Conservation (phyloP, 2,797 vertebrate species). For the Myoxocephalus aenaeus region DNA sequence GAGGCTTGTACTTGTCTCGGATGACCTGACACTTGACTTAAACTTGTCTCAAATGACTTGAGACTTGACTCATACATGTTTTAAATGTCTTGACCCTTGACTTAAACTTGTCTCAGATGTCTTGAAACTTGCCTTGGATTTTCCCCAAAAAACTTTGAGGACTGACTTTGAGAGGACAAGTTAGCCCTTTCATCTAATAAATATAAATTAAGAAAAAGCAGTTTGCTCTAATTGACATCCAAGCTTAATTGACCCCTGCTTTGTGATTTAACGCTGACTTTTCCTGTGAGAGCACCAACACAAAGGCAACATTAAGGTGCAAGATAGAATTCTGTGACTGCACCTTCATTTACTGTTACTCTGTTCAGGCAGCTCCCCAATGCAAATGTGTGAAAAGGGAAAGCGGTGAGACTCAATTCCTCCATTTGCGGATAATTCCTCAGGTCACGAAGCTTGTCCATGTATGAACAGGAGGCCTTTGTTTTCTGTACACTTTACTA, state of each 20-base stretch:
- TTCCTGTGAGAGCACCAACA: neutral
- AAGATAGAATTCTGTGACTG: neutral
- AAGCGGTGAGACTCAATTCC: neutral
- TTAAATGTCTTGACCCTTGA: neutral
- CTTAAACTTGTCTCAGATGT: neutral
- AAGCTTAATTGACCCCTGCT: neutral
- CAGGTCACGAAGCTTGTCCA: neutral
- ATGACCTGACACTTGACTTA: neutral
- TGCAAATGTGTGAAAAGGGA: neutral
- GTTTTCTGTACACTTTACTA: conserved; percentile 11
- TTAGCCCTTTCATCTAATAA: neutral
- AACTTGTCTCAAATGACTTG: neutral
- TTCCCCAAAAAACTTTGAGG: neutral
- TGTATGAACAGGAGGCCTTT: neutral
- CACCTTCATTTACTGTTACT: conserved; percentile 6
- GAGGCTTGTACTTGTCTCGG: neutral
- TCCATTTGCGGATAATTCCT: neutral
- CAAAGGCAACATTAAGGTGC: neutral
- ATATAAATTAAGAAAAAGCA: neutral
- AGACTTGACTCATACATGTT: neutral
- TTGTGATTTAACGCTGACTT: neutral
- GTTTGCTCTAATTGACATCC: neutral
- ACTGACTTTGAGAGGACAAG: neutral
- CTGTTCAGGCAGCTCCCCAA: neutral
- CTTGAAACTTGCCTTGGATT: neutral